Evolutionary conservation across 2,113 vertebrate genomes (phyloP).

Genomic region (Takifugu bimaculatus): DNA sequence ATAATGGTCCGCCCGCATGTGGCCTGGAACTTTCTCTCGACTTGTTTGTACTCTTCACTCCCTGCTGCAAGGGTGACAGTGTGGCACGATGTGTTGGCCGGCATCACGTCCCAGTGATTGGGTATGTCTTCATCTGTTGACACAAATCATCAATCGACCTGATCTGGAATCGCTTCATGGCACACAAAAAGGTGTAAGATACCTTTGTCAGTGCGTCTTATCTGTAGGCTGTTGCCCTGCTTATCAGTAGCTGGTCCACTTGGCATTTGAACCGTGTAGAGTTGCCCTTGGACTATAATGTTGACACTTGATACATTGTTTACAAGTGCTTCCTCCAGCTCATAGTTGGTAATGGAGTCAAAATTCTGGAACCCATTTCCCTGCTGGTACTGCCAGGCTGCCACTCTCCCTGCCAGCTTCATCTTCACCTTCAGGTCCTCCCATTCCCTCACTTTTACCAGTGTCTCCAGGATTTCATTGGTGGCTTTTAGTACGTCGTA

Average conservation of each 20-base stretch:
- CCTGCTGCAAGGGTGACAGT: slow-evolving; percentile 49
- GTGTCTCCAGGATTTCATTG: slow-evolving; percentile 70
- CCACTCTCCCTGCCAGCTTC: slow-evolving; percentile 56
- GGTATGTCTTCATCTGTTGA: slow-evolving; percentile 52
- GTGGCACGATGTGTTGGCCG: slow-evolving; percentile 13
- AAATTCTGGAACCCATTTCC: slow-evolving; percentile 63
- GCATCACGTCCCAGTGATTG: slow-evolving; percentile 74
- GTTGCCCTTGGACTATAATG: slow-evolving; percentile 59
- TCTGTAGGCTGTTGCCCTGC: slow-evolving; percentile 44
- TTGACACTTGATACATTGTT: accelerated
- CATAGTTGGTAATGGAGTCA: slow-evolving; percentile 70
- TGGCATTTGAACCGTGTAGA: slow-evolving; percentile 70
- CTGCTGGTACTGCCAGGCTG: slow-evolving; percentile 80
- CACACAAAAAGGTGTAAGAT: slow-evolving; percentile 8
- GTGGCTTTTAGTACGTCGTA: slow-evolving; percentile 70
- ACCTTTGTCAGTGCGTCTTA: slow-evolving; percentile 78
- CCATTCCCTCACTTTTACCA: slow-evolving; percentile 51
- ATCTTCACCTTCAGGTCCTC: slow-evolving; percentile 65
- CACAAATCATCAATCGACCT: no score
- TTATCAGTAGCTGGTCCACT: slow-evolving; percentile 55
- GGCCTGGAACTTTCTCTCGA: slow-evolving; percentile 63
- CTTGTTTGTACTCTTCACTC: slow-evolving; percentile 60
- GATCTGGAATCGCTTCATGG: no score
- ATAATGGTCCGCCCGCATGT: no score
- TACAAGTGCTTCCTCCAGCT: slow-evolving; percentile 74